Evolutionary conservation across 2,888 invertebrate genomes (phyloP), one percentile per base, ranked within the genome.

Genomic region (Phanerotoma sp.): DNA sequence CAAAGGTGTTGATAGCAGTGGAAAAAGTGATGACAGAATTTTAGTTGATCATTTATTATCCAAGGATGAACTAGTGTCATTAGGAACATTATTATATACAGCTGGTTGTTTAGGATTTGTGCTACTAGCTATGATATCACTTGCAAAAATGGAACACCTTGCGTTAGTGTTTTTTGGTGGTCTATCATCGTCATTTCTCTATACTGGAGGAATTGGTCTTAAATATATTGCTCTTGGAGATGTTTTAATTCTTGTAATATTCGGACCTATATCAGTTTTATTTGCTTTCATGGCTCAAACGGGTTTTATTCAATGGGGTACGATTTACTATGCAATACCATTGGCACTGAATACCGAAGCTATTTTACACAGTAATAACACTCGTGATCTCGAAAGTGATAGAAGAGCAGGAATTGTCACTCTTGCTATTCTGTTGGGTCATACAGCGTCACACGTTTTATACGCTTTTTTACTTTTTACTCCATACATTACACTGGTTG

Each of bases 141-240:
- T 93, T 10, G 95, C 95, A 1, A 88, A 89, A 77, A 91, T 96
- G 91, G 96, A 96, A 77, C 96, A 96, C 75, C 80, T 96, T 65
- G 96, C 96, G 5, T 79, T 96, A 42, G 91, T 96, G 1, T 96
- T 95, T 75, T 96, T 96, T 79, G 96, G 96, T 52, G 96, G 96
- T 2, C 78, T 96, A 51, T 96, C 95, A 21, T 93, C 94, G 50
- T 95, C 95, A 62, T 96, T 96, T 78, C 81, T 96, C n/a, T 96
- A 96, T 71, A 96, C 96, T 1, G 96, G 96, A 54, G 96, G 96
- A 44, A 91, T 96, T 66, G 96, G 96, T 56, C 83, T 96, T 54
- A 96, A 96, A 77, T 96, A 96, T 73, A 94, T 96, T 68, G 96
- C 95, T 3, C 80, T 96, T 42, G 96, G 96, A 49, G 96, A 96